These are phyloP conservation scores for Trematomus bernacchii DNA, from an alignment of 2,797 vertebrate genomes.

Conservation along the genomic window DNA sequence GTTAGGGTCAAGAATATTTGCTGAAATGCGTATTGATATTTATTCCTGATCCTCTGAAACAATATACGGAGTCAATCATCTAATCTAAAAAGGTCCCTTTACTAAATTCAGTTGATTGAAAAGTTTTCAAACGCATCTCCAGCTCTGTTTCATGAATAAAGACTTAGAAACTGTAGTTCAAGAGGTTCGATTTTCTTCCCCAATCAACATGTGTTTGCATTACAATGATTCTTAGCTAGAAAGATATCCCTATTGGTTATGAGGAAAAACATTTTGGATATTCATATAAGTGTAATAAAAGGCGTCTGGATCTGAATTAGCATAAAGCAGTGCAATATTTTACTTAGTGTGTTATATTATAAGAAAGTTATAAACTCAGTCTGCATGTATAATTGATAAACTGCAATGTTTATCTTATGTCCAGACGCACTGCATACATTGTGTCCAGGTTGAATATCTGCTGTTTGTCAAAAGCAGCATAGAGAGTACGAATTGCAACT, in stretches of 20 bases:
- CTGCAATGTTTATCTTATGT: neutral
- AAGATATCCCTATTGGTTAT: neutral
- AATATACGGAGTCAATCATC: neutral
- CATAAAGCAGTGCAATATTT: neutral
- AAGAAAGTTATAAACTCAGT: neutral
- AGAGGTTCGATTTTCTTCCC: neutral
- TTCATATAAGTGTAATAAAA: neutral
- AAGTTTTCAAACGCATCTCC: neutral
- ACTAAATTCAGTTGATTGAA: neutral
- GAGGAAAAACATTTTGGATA: neutral
- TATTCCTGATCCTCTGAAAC: neutral
- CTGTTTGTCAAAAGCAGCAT: neutral
- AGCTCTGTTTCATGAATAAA: neutral
- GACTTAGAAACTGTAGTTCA: neutral
- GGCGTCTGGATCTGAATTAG: neutral
- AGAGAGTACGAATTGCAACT: neutral
- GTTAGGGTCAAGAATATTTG: conserved; percentile 8
- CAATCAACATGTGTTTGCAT: neutral
- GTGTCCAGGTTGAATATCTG: neutral
- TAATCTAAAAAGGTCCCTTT: conserved; percentile 8
- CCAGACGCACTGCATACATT: neutral
- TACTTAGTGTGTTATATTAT: neutral
- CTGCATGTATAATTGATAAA: neutral
- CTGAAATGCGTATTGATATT: neutral
- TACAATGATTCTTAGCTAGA: neutral